Conservation (phyloP, 1,140 invertebrate species). For the Drosophila pallidifrons region DNA sequence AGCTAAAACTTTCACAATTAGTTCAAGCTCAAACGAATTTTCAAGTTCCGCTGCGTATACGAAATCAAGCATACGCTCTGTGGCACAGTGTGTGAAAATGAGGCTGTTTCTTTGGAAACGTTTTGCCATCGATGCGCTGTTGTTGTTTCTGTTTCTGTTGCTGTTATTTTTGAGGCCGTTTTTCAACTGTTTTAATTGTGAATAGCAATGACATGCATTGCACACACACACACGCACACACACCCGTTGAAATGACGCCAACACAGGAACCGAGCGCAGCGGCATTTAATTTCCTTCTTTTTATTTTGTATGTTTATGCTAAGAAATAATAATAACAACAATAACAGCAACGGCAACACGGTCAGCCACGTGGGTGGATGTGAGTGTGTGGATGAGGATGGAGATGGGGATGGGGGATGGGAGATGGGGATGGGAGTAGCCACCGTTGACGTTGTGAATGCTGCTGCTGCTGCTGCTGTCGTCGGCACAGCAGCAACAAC, state of each 20-base stretch:
- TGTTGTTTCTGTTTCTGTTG: not conserved
- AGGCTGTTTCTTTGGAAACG: slow-evolving; percentile 8
- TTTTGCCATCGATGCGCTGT: not conserved
- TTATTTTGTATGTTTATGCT: slow-evolving; percentile 66
- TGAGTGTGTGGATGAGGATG: slow-evolving; percentile 37
- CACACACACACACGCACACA: not conserved
- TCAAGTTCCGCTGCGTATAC: not conserved
- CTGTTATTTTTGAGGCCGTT: slow-evolving; percentile 14
- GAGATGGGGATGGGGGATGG: slow-evolving; percentile 15
- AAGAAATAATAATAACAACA: slow-evolving; percentile 53
- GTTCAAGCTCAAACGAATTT: slow-evolving; percentile 6
- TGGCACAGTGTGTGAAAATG: not conserved
- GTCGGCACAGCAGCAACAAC: slow-evolving; percentile 16
- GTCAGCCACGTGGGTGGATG: slow-evolving; percentile 68
- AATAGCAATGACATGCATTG: slow-evolving; percentile 59
- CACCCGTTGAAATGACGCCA: slow-evolving; percentile 10
- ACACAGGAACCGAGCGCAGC: slow-evolving; percentile 36
- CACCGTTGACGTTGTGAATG: slow-evolving; percentile 12
- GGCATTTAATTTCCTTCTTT: slow-evolving; percentile 53
- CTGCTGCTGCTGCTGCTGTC: slow-evolving; percentile 9
- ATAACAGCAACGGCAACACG: slow-evolving; percentile 35
- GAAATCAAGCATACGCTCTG: slow-evolving; percentile 30
- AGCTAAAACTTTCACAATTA: not conserved
- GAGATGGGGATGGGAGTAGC: slow-evolving; percentile 23
- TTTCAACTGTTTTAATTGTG: slow-evolving; percentile 26